Evolutionary conservation across 1,140 invertebrate species (phyloP).

Genomic region (Cecropterus lyciades): DNA sequence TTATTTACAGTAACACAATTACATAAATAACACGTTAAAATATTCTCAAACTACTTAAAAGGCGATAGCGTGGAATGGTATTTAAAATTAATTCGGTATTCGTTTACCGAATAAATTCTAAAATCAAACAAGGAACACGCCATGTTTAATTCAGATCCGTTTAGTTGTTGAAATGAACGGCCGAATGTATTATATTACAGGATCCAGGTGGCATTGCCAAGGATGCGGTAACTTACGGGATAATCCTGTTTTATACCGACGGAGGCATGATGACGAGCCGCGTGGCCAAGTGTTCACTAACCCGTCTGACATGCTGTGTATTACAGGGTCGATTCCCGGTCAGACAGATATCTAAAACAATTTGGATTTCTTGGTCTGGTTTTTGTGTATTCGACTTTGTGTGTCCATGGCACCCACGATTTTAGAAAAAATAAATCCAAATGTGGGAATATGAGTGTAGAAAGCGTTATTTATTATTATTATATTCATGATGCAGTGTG

Average conservation of each 20-base stretch:
- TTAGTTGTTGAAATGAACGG: conserved; percentile 18
- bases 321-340: too few species aligned
- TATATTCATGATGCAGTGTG: too few species aligned
- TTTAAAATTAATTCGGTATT: conserved; percentile 13
- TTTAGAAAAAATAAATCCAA: too few species aligned
- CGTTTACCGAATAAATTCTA: conserved; percentile 10
- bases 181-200: conserved; percentile 24
- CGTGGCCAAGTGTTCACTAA: too few species aligned
- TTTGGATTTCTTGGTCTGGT: too few species aligned
- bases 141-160: conserved; percentile 26
- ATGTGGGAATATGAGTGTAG: too few species aligned
- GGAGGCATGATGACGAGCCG: too few species aligned
- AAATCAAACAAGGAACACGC: conserved; percentile 12
- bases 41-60: conserved; percentile 1
- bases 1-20: conserved; percentile 1
- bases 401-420: too few species aligned
- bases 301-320: too few species aligned
- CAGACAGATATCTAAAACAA: too few species aligned
- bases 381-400: too few species aligned
- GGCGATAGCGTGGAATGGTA: background rate
- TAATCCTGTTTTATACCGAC: background rate
- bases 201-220: conserved; percentile 18
- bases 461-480: too few species aligned
- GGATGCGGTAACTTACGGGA: background rate
- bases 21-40: background rate